Evolutionary conservation across 2,797 vertebrate species (phyloP).

Genomic region (Cyprinella venusta): DNA sequence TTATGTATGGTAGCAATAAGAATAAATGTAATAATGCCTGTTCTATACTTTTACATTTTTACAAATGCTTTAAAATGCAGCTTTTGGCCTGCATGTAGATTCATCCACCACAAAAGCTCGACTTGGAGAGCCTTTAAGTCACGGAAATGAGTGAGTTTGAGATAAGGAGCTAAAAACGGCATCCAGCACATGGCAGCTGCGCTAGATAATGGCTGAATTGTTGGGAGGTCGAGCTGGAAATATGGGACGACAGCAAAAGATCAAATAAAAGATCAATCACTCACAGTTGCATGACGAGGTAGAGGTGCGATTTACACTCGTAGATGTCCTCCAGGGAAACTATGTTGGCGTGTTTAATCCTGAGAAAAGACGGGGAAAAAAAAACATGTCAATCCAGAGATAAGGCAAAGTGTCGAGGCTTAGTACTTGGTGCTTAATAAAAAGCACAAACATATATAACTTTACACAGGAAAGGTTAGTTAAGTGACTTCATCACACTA

Average conservation of each 20-base stretch:
- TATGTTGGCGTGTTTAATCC: constrained; percentile 97
- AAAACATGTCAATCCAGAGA: constrained; percentile 14
- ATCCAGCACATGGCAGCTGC: constrained; percentile 21
- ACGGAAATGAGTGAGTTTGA: constrained; percentile 35
- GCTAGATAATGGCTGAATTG: constrained; percentile 44
- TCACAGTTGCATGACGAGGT: constrained; percentile 99
- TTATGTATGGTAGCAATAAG: not conserved
- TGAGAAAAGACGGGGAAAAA: constrained; percentile 58
- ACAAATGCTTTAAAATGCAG: not conserved
- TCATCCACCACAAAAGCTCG: constrained; percentile 12
- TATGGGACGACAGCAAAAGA: not conserved
- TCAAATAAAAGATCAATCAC: constrained; percentile 77
- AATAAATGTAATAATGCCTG: not conserved
- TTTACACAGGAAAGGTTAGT: not conserved
- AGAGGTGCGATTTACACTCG: constrained; percentile 94
- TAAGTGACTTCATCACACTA: not conserved
- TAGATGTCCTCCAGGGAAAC: constrained; percentile 97
- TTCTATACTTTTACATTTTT: not conserved
- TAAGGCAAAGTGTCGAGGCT: not conserved
- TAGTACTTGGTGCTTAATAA: too few species aligned
- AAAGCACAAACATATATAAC: not conserved
- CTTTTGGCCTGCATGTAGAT: not conserved
- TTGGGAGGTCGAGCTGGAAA: constrained; percentile 37
- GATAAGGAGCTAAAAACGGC: constrained; percentile 48
- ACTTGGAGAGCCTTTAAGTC: constrained; percentile 38